These are phyloP conservation scores for Chloropsis cyanopogon DNA, from an alignment of 2,113 vertebrate species.

Conservation along the genomic window DNA sequence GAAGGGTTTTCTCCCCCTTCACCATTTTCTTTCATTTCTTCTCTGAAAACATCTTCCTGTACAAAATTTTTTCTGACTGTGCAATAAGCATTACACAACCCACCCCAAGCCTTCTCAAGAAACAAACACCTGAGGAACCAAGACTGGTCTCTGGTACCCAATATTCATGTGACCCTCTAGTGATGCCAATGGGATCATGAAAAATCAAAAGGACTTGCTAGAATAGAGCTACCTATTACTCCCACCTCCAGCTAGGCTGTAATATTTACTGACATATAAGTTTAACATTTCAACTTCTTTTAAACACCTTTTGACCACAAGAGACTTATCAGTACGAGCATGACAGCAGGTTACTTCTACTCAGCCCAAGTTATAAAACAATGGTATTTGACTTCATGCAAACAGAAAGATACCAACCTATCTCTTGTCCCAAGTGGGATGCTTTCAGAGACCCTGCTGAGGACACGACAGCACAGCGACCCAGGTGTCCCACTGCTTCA, in stretches of 20 bases:
- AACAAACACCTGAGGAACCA: background rate
- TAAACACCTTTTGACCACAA: background rate
- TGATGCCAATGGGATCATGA: accelerated
- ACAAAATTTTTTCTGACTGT: background rate
- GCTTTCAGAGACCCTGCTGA: constrained; percentile 79
- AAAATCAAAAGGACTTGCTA: background rate
- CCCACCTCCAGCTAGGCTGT: background rate
- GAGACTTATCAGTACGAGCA: background rate
- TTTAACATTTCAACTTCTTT: background rate
- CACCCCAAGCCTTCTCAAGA: background rate
- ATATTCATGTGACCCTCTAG: no score
- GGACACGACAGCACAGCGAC: constrained; percentile 77
- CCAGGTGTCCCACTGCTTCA: constrained; percentile 62
- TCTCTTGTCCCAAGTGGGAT: constrained; percentile 77
- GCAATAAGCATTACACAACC: background rate
- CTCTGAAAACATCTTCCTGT: background rate
- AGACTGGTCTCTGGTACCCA: background rate
- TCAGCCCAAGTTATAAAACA: background rate
- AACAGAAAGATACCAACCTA: constrained; percentile 70
- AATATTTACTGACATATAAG: background rate
- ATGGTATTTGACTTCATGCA: background rate
- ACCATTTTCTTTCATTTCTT: background rate
- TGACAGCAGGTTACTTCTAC: background rate
- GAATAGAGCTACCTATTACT: background rate
- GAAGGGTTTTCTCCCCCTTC: background rate